Conservation (phyloP, 2,797 vertebrate genomes). For the Podarcis siculus region DNA sequence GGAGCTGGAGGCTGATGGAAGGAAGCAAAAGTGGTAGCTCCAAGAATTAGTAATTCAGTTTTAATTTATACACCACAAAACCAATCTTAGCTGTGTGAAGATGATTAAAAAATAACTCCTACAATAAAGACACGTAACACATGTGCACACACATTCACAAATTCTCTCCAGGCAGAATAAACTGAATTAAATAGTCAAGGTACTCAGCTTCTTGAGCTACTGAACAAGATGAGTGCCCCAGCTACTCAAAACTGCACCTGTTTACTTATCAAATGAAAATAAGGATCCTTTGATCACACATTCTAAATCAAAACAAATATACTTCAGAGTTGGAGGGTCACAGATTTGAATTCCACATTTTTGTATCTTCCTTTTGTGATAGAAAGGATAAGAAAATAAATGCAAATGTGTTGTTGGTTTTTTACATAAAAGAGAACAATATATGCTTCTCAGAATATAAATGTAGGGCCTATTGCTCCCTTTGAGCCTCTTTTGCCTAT, state of each 20-base stretch:
- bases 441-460: constrained; percentile 37
- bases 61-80: not conserved
- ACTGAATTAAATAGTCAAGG: not conserved
- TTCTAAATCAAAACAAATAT: constrained; percentile 58
- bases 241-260: constrained; percentile 37
- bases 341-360: constrained; percentile 41
- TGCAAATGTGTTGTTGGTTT: constrained; percentile 28
- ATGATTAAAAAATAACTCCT: not conserved
- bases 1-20: not conserved
- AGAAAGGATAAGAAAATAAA: constrained; percentile 28
- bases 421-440: constrained; percentile 37
- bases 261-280: constrained; percentile 49
- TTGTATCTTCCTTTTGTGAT: constrained; percentile 8
- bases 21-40: not conserved
- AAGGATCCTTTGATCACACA: constrained; percentile 57
- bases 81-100: not conserved
- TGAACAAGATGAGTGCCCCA: constrained; percentile 38
- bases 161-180: constrained; percentile 41
- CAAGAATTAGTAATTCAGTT: not conserved
- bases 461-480: constrained; percentile 17
- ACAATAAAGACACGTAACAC: not conserved
- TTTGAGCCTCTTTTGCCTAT: constrained; percentile 12
- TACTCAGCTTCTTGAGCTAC: not conserved
- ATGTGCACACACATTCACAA: not conserved
- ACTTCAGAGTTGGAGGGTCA: constrained; percentile 43